A percentile compares a stretch with the other conserved stretches of the same genome.
These are phyloP conservation scores for Dioctria rufipes DNA, from an alignment of 2,888 invertebrate species.

Conservation along the genomic window DNA sequence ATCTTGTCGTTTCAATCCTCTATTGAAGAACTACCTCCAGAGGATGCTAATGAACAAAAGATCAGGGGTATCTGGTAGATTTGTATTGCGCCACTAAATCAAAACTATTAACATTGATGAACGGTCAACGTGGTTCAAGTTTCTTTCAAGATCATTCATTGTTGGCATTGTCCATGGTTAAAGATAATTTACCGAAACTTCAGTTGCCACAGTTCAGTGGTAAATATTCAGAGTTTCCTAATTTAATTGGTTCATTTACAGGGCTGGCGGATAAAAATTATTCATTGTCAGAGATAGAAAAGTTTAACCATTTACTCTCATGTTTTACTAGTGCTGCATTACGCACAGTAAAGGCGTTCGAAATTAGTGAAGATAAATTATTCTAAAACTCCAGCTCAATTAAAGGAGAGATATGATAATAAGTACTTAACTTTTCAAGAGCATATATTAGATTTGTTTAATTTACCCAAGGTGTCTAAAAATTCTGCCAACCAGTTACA, in stretches of 20 bases:
- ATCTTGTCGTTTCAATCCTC: background rate
- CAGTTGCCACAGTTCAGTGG: slow-evolving; percentile 27
- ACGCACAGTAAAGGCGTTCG: too few species aligned
- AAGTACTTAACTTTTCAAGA: too few species aligned
- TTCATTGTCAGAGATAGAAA: too few species aligned
- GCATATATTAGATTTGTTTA: background rate
- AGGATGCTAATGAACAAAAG: background rate
- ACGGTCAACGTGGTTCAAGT: too few species aligned
- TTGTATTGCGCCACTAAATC: slow-evolving; percentile 29
- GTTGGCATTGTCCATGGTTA: slow-evolving; percentile 1
- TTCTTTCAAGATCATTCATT: too few species aligned
- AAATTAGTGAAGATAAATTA: background rate
- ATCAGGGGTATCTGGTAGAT: background rate
- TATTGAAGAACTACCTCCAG: slow-evolving; percentile 6
- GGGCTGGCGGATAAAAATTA: too few species aligned
- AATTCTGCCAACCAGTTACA: background rate
- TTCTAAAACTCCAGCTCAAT: background rate
- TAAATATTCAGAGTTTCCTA: slow-evolving; percentile 26
- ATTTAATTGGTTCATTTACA: too few species aligned
- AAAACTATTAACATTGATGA: background rate
- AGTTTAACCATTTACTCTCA: too few species aligned
- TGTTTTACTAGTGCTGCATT: too few species aligned
- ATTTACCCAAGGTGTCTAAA: background rate
- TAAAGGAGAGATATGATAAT: background rate
- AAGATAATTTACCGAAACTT: background rate